Base-by-base conservation (phyloP, 2,888 invertebrate genomes). In the Xestia xanthographa region DNA sequence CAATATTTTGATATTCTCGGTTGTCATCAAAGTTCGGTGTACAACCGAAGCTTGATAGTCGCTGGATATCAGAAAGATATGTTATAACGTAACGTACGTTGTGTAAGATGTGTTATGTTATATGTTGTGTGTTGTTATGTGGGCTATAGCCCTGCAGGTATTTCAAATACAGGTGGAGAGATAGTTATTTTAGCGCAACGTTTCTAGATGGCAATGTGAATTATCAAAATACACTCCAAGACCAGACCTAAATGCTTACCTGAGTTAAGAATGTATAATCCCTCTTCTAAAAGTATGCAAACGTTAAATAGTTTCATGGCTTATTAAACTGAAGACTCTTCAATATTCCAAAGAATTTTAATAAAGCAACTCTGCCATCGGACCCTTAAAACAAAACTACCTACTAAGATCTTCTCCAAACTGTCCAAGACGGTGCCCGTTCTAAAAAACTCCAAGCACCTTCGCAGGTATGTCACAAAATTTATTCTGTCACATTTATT, bases 401-500 rank as follows among this genome's bases (percentile, higher is more conserved):
- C 26, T 69, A 65, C 34, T 75, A 66, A 72, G 75, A 62, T 82
- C 58, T 29, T 75, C 65, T 26, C 26, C 1, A 1, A 66, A 66
- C 68, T 71, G 82, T 72, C 62, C 72, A 53, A 66, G 56, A 14
- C 62, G 43, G 66, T 26, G 26, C 53, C 50, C 71, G 58, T 72
- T 72, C 72, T 81, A 81, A 82, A 82, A 82, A 84, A 84, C 71
- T 68, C 60, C 66, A 70, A 80, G 78, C 68, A 74, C 71, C 77
- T 53, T 56, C 17, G n/a, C 67, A 73, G 83, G 73, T 77, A 85
- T 45, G 63, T 66, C 65, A 66, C 77, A 69, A 85, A 83, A 77
- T 83, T 83, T 77, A 85, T 85, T 77, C 83, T 77, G 73, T 85
- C 82, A 74, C 86, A 82, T 85, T 83, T 85, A 83, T 85, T 82